Evolutionary conservation across 2,797 vertebrate species (phyloP).

Genomic region (Buphagus erythrorhynchus): DNA sequence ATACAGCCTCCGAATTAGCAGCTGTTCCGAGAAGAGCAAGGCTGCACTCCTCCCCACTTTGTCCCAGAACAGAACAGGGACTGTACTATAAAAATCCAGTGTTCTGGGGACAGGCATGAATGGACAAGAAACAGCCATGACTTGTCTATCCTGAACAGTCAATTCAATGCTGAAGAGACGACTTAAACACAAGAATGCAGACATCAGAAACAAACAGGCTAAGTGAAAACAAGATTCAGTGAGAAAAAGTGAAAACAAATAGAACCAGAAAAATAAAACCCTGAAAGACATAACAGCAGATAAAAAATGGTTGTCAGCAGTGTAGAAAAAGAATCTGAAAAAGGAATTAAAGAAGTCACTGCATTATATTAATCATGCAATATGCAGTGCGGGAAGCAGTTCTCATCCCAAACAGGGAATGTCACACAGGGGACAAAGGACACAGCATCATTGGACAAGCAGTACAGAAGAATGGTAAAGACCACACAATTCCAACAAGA

Average conservation of each 20-base stretch:
- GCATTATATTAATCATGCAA: background rate
- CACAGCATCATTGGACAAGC: background rate
- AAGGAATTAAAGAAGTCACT: background rate
- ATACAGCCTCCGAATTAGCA: conserved; percentile 38
- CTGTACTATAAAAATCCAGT: conserved; percentile 61
- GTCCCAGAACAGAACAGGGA: conserved; percentile 61
- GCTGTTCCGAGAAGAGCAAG: conserved; percentile 49
- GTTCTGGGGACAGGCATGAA: conserved; percentile 43
- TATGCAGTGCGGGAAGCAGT: accelerated
- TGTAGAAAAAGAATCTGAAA: background rate
- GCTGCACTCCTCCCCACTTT: conserved; percentile 58
- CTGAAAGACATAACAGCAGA: background rate
- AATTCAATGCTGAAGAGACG: background rate
- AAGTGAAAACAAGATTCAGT: background rate
- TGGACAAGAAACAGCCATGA: conserved; percentile 56
- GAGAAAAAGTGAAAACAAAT: background rate
- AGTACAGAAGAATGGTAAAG: background rate
- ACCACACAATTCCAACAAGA: background rate
- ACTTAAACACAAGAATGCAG: background rate
- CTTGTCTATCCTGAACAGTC: conserved; percentile 38
- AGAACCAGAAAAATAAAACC: background rate
- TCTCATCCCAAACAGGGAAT: background rate
- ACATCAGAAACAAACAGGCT: background rate
- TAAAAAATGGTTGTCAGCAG: background rate
- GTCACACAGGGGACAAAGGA: background rate